Evolutionary conservation across 1,140 invertebrate genomes (phyloP).

Genomic region (Matsumurasca onukii): DNA sequence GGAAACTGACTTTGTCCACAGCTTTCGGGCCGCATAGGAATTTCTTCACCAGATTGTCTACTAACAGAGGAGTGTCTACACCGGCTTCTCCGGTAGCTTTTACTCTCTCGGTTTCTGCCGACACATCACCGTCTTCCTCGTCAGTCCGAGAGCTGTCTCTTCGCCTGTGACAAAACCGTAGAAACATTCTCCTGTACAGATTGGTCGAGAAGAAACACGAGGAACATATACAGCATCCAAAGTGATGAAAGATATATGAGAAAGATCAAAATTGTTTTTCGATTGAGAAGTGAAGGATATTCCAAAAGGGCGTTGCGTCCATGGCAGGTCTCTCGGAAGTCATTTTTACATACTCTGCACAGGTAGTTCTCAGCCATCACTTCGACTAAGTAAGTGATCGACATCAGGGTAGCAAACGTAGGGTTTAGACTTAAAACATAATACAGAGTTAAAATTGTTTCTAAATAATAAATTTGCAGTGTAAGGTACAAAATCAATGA

Average conservation of each 20-base stretch:
- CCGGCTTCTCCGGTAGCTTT: background rate
- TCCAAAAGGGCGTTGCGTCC: no score
- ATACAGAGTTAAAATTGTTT: slow-evolving; percentile 30
- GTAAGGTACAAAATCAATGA: background rate
- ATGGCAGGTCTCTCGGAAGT: background rate
- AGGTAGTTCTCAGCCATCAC: background rate
- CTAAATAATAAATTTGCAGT: slow-evolving; percentile 24
- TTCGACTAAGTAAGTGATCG: background rate
- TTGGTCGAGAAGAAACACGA: background rate
- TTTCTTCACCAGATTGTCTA: slow-evolving; percentile 39
- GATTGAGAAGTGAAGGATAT: slow-evolving; percentile 7
- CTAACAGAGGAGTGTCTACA: slow-evolving; percentile 24
- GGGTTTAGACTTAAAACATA: background rate
- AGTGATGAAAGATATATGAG: background rate
- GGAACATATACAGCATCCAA: background rate
- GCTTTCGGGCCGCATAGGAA: slow-evolving; percentile 49
- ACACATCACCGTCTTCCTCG: slow-evolving; percentile 5
- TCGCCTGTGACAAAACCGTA: slow-evolving; percentile 2
- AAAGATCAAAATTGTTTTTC: background rate
- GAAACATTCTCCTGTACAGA: slow-evolving; percentile 21
- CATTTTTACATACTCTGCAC: background rate
- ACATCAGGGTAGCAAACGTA: background rate
- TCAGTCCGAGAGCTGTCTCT: background rate
- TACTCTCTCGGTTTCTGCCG: background rate
- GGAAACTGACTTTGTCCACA: slow-evolving; percentile 70